Evolutionary conservation across 2,888 invertebrate species (phyloP), one percentile per base, ranked within the genome.

Genomic region (Polydrusus pterygomalis): DNA sequence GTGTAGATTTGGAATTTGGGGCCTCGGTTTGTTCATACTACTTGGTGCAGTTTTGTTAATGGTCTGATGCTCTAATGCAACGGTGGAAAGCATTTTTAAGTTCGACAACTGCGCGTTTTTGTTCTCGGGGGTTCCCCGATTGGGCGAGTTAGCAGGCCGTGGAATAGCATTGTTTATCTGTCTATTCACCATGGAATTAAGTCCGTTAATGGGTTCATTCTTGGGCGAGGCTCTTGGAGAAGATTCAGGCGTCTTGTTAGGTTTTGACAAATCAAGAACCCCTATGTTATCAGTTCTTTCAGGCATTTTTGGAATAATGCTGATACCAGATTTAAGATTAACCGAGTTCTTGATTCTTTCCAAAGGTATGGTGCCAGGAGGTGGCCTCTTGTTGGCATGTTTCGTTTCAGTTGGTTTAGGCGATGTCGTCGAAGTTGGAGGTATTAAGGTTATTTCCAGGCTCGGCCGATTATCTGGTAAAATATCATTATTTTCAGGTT

Each of bases 291-390:
- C 90, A 81, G 89, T 89, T 51, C 83, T 83, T 45, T 86, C 85
- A 0, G 83, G 80, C 25, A 82, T 63, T 80, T 87, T 87, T 0
- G 87, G 84, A 34, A 85, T 85, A 49, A 85, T 85, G 73, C 85
- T 86, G 18, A 87, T 80, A 15, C 84, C 85, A 0, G 85, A 82
- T 72, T 85, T 83, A 40, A 83, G 47, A 72, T 83, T 85, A 8
- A 83, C 83, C 11, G 87, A 84, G 79, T 88, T 88, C 81, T 89
- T 89, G 13, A 88, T 88, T 77, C 89, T 87, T 40, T 89, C 89
- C 79, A 90, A 79, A 0, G 90, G 89, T 47, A 90, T 89, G 2
- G 90, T 90, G 8, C 90, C 89, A 20, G 90, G 90, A 74, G 89
- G 89, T 2, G 90, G 88, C 70, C 90, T 83, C 81, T 89, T 89